A percentile compares a stretch with the other conserved stretches of the same genome.
Conservation (phyloP, 2,797 vertebrate genomes). For the Clarias laeviceps region DNA sequence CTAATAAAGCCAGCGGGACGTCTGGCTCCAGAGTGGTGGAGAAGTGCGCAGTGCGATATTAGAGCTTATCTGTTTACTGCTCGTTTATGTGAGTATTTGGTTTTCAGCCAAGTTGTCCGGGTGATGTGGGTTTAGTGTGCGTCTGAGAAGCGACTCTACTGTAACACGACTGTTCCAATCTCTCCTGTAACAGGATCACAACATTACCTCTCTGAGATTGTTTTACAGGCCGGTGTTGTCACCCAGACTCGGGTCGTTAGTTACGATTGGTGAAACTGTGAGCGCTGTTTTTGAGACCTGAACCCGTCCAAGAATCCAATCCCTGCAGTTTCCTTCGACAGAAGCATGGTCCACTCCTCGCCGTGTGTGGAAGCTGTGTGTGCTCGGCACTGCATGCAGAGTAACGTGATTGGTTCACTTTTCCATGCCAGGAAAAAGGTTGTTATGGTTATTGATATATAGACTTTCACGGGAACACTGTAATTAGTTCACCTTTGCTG, state of each 20-base stretch:
- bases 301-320: not conserved
- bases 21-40: slow-evolving; percentile 64
- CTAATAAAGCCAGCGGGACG: slow-evolving; percentile 76
- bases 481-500: not conserved
- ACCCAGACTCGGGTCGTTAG: not conserved
- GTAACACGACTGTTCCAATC: not conserved
- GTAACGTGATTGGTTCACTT: not conserved
- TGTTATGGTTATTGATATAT: not conserved
- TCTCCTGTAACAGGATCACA: no score
- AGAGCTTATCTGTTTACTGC: slow-evolving; percentile 73
- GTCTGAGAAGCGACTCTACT: not conserved
- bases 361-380: not conserved
- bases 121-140: not conserved
- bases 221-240: not conserved
- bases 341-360: not conserved
- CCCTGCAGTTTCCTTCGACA: not conserved
- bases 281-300: not conserved
- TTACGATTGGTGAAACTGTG: not conserved
- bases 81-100: slow-evolving; percentile 43
- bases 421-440: not conserved
- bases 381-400: not conserved
- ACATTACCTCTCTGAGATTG: not conserved
- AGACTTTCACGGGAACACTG: not conserved
- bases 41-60: slow-evolving; percentile 54
- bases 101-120: not conserved